Evolutionary conservation across 2,888 invertebrate species (phyloP).

Genomic region (Diaperis boleti): DNA sequence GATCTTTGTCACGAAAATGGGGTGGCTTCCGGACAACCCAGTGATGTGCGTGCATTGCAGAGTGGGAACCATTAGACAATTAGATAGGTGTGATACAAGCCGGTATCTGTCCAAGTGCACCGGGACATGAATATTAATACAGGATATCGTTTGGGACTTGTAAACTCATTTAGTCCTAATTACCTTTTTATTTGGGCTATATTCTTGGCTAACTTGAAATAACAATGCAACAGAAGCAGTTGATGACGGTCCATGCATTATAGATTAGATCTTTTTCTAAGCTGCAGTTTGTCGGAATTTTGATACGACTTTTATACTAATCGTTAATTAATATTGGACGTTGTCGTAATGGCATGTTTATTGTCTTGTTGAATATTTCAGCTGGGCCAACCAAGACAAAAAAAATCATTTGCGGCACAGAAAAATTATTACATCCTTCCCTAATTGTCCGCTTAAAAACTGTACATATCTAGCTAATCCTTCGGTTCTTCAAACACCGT

Average conservation of each 20-base stretch:
- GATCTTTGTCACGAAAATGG: constrained; percentile 12
- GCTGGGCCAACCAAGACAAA: constrained; percentile 42
- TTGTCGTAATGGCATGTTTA: background rate
- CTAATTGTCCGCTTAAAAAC: constrained; percentile 11
- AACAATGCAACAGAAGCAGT: constrained; percentile 30
- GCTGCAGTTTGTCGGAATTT: background rate
- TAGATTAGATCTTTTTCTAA: constrained; percentile 22
- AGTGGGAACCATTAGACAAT: constrained; percentile 39
- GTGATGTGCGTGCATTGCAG: constrained; percentile 36
- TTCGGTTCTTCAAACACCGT: constrained; percentile 4
- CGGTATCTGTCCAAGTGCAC: constrained; percentile 56
- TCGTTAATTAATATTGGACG: constrained; percentile 22
- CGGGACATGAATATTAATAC: constrained; percentile 57
- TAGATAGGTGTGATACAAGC: constrained; percentile 56
- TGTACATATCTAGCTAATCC: constrained; percentile 14
- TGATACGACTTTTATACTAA: background rate
- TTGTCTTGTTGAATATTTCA: constrained; percentile 42
- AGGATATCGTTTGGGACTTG: constrained; percentile 53
- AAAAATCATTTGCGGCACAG: constrained; percentile 2
- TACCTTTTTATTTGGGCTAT: constrained; percentile 12
- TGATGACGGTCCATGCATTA: constrained; percentile 25
- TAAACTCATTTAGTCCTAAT: constrained; percentile 51
- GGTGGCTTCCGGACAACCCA: constrained; percentile 28
- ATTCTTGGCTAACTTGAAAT: constrained; percentile 7
- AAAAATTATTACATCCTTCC: constrained; percentile 24